Evolutionary conservation across 1,140 invertebrate genomes (phyloP), one percentile per base, ranked within the genome.

Genomic region (Maconellicoccus hirsutus): DNA sequence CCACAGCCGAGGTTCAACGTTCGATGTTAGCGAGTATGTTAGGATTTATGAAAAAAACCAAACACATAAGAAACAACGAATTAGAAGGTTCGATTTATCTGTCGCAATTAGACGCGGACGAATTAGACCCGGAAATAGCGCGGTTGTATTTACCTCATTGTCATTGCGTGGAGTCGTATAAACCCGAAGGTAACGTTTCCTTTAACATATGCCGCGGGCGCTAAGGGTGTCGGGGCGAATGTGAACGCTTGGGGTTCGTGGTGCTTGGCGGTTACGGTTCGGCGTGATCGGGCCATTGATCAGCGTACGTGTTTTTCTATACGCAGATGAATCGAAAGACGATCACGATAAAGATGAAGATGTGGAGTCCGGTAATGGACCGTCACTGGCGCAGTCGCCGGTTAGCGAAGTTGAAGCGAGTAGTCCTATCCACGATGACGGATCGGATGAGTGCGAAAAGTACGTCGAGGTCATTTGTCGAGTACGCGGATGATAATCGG

Each of bases 281-380:
- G 29, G 29, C 12, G 29, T 33, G 29, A 3, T n/a, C n/a, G n/a
- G n/a, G n/a, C n/a, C n/a, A n/a, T n/a, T 33, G 29, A 33, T 12
- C 29, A 33, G 29, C 4, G 29, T 33, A 12, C 29, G 12, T 6
- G 3, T 33, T 33, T 33, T 33, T 33, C 12, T 12, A 33, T 12
- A 33, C 29, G n/a, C 42, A 19, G 72, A 72, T 21, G 72, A 72
- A 26, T 21, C 63, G 16, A 72, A 72, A 71, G 38, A 66, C n/a
- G 26, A 22, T 63, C 29, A 66, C 21, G 25, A 52, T 16, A 70
- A 74, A 70, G 75, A 82, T 72, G 94, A 97, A 78, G 95, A 98
- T 82, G 88, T 88, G 70, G 94, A 98, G 81, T 96, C 93, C 69
- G 95, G 95, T 59, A 94, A 94, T 78, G 95, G 95, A 6, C 89